Conservation (phyloP, 1,140 invertebrate genomes). For the Sinonovacula constricta region DNA sequence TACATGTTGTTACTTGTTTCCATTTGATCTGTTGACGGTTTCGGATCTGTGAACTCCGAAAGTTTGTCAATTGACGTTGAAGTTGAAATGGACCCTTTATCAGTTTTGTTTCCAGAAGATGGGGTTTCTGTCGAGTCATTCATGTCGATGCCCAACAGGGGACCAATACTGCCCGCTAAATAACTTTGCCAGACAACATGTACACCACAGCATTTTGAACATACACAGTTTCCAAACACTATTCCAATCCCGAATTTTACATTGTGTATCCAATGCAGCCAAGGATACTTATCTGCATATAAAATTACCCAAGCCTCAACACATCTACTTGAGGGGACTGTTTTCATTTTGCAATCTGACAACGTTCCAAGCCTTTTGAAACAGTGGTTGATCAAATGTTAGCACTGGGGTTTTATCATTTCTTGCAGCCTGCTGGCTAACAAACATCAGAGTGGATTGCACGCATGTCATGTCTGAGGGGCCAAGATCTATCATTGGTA, state of each 20-base stretch:
- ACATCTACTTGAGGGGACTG: conserved; percentile 53
- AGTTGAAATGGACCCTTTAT: too few relatives aligned
- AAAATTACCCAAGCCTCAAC: conserved; percentile 58
- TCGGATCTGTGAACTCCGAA: too few relatives aligned
- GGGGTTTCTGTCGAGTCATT: conserved; percentile 26
- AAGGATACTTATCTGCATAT: conserved; percentile 60
- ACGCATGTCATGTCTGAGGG: conserved; percentile 64
- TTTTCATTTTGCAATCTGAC: conserved; percentile 29
- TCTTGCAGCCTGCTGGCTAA: conserved; percentile 49
- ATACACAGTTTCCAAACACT: conserved; percentile 58
- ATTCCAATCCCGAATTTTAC: conserved; percentile 53
- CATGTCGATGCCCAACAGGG: conserved; percentile 61
- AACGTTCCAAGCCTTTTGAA: conserved; percentile 58
- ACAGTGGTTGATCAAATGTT: too few relatives aligned
- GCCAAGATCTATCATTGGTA: conserved; percentile 69
- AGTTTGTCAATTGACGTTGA: too few relatives aligned
- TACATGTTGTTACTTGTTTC: too few relatives aligned
- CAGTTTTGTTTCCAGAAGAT: too few relatives aligned
- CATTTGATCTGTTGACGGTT: too few relatives aligned
- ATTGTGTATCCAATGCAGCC: conserved; percentile 54
- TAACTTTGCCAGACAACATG: conserved; percentile 76
- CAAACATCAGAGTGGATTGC: conserved; percentile 64
- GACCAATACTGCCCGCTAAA: conserved; percentile 75
- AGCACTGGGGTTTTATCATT: conserved; percentile 49
- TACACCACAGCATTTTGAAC: too few relatives aligned